Percentiles rank a stretch among this genome's conserved stretches.
phyloP scores from a whole-genome alignment of 2,888 invertebrate species.

The Tinea semifulvella region DNA sequence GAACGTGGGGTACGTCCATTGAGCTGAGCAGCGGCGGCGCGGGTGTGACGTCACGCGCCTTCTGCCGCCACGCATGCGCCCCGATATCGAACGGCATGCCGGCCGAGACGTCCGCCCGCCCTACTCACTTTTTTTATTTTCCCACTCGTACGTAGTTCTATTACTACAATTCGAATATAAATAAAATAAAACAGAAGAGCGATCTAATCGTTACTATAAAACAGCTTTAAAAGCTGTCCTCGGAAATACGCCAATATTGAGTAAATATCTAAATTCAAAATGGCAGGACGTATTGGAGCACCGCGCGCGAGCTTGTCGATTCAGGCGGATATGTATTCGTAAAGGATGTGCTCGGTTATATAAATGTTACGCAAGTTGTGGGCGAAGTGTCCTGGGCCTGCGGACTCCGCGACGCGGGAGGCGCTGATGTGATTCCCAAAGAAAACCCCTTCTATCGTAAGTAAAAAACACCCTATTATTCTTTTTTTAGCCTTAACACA shows the following conservation, averaged over 20 bases:
- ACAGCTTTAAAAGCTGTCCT: conserved; percentile 21
- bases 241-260: not conserved
- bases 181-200: not conserved
- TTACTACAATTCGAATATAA: conserved; percentile 26
- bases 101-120: conserved; percentile 51
- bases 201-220: conserved; percentile 28
- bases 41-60: conserved; percentile 44
- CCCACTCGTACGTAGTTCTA: conserved; percentile 41
- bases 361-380: conserved; percentile 62
- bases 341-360: conserved; percentile 44
- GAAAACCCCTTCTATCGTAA: conserved; percentile 37
- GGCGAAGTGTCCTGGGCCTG: conserved; percentile 41
- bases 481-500: too few relatives aligned
- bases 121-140: conserved; percentile 55
- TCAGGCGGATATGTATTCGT: conserved; percentile 33
- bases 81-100: conserved; percentile 63
- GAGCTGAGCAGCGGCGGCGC: conserved; percentile 27
- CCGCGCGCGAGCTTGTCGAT: conserved; percentile 34
- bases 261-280: conserved; percentile 31
- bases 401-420: conserved; percentile 27
- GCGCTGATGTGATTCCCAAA: conserved; percentile 40
- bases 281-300: conserved; percentile 42
- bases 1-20: too few relatives aligned
- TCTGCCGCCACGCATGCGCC: conserved; percentile 53
- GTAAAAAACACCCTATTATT: too few relatives aligned